Evolutionary conservation across 2,888 invertebrate genomes (phyloP).

Genomic region (Melanchra persicariae): DNA sequence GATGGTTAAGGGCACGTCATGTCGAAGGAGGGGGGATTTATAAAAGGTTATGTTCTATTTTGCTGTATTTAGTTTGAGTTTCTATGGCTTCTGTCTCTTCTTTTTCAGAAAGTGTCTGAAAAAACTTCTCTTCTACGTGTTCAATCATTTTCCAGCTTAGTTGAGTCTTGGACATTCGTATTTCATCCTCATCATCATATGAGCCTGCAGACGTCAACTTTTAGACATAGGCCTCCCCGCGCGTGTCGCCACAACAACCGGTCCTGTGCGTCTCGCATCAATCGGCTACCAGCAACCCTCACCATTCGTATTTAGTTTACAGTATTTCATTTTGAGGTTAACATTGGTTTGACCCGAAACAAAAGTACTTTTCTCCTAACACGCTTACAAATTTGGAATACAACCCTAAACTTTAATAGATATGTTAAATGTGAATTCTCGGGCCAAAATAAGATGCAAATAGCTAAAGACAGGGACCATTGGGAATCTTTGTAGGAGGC

Average conservation of each 20-base stretch:
- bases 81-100: too few relatives aligned
- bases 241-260: too few relatives aligned
- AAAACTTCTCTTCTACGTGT: background rate
- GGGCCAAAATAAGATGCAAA: too few relatives aligned
- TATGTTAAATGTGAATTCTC: too few relatives aligned
- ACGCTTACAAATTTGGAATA: background rate
- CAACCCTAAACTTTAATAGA: slow-evolving; percentile 4
- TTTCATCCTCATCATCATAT: too few relatives aligned
- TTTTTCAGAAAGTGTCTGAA: background rate
- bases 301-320: background rate
- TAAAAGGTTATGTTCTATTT: slow-evolving; percentile 6
- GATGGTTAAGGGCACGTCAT: slow-evolving; percentile 26
- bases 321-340: background rate
- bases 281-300: too few relatives aligned
- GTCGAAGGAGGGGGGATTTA: background rate
- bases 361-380: background rate
- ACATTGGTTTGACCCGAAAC: background rate
- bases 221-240: too few relatives aligned
- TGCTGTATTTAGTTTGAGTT: background rate
- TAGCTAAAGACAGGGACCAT: too few relatives aligned
- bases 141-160: background rate
- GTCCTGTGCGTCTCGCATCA: too few relatives aligned
- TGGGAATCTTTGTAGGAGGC: background rate
- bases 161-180: too few relatives aligned
- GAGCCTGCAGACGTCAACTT: too few relatives aligned